Base-by-base conservation (phyloP, 2,113 vertebrate genomes). In the Tupaia chinensis region DNA sequence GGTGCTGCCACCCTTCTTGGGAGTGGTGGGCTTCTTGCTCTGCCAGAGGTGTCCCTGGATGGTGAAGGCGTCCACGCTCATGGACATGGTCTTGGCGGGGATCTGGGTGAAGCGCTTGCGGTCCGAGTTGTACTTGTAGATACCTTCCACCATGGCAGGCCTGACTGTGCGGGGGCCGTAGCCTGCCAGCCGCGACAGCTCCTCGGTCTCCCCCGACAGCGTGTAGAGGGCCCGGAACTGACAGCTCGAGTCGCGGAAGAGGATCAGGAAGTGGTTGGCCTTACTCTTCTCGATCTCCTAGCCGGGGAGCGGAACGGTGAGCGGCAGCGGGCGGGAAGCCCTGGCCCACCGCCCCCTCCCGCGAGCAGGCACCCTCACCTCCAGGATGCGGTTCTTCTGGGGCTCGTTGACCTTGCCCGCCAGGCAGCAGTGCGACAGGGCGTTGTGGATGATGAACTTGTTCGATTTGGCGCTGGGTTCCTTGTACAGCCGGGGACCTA, bases 391-490 rank as follows among this genome's bases (percentile, higher is more conserved):
- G 98, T 99, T 99, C 98, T 99, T 99, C 98, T 99, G 99, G 0
- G 99, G 98, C 98, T 99, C 99, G 9, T 99, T 99, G 97, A 99
- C 99, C 96, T 99, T 99, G 88, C 99, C 99, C 0, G 99, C 99
- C 95, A 99, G 98, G 97, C 99, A 99, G 98, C 99, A 99, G 97
- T 99, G 99, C 3, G 99, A 99, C 88, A 99, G 98, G 68, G 99
- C 99, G 25, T 99, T 99, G 97, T 99, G 99, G 97, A 99, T 99
- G 94, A 99, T 99, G 97, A 99, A 99, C 98, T 99, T 99, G 98
- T 99, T 99, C 91, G 99, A 99, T 98, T 99, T 99, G 97, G 99
- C 99, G 86, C 99, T 99, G 61, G 99, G 99, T 96, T 99, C 99
- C 97, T 99, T 99, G 97, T 99, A 99, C n/a, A 99, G 98, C 97